These are phyloP conservation scores for Tyto alba DNA, from an alignment of 2,113 vertebrate species.

Conservation along the genomic window DNA sequence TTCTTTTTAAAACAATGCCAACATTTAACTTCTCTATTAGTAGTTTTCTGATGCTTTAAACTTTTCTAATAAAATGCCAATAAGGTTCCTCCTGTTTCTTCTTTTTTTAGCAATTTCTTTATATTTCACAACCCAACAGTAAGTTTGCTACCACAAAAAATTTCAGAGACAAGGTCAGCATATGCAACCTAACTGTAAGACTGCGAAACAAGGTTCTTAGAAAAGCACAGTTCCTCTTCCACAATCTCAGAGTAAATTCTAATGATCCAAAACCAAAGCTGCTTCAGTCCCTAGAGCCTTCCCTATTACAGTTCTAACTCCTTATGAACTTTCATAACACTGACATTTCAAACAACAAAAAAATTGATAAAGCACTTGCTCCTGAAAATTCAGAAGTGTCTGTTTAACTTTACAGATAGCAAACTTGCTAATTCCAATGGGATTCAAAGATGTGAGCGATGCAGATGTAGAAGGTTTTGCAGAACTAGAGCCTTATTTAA, in stretches of 20 bases:
- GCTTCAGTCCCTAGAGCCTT: neutral
- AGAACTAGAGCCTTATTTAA: neutral
- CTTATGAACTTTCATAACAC: neutral
- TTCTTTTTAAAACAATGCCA: neutral
- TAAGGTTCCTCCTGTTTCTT: neutral
- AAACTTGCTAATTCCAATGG: neutral
- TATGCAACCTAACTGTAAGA: neutral
- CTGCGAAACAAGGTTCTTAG: neutral
- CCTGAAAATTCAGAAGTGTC: neutral
- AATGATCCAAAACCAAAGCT: neutral
- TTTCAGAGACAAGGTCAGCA: neutral
- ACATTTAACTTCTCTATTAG: conserved; percentile 32
- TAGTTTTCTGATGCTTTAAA: conserved; percentile 45
- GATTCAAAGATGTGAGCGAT: neutral
- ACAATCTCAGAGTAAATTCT: neutral
- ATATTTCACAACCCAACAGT: neutral
- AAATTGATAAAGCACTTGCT: neutral
- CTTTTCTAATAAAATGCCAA: conserved; percentile 16
- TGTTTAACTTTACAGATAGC: neutral
- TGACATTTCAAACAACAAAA: neutral
- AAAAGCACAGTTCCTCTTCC: neutral
- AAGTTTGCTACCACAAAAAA: conserved; percentile 1
- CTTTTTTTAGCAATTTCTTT: neutral
- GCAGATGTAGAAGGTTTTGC: neutral
- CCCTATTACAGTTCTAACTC: neutral